Percentiles rank a stretch among this genome's conserved stretches.
These are phyloP conservation scores for Erynnis tages DNA, from an alignment of 2,888 invertebrate genomes.

Conservation along the genomic window DNA sequence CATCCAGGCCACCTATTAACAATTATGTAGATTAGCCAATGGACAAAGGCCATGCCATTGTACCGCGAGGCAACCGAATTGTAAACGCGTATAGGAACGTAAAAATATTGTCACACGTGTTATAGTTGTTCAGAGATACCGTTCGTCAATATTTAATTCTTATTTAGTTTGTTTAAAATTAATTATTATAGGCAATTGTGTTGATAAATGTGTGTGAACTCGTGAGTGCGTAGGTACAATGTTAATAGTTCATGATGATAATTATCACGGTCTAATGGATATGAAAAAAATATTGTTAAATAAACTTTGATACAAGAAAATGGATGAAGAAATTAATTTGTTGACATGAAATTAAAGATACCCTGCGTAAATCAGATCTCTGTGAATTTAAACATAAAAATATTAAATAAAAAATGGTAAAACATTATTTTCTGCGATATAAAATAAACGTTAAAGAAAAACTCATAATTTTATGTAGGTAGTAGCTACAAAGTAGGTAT, in stretches of 20 bases:
- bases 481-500: no score
- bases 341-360: no score
- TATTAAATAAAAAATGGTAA: no score
- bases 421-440: no score
- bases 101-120: conserved; percentile 18
- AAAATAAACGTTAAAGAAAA: no score
- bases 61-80: conserved; percentile 26
- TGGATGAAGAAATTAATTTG: no score
- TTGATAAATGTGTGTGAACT: conserved; percentile 15
- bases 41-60: conserved; percentile 12
- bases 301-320: no score
- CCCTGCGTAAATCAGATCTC: no score
- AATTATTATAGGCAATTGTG: conserved; percentile 17
- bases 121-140: background rate
- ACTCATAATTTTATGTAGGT: no score
- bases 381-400: no score
- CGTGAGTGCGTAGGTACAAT: background rate
- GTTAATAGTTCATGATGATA: background rate
- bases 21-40: conserved; percentile 23
- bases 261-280: no score
- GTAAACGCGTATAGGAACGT: background rate
- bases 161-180: conserved; percentile 1
- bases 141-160: conserved; percentile 13
- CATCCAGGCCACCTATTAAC: conserved; percentile 21
- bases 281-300: no score